These are phyloP conservation scores for Neomorphus geoffroyi DNA, from an alignment of 2,797 vertebrate species.

Conservation along the genomic window DNA sequence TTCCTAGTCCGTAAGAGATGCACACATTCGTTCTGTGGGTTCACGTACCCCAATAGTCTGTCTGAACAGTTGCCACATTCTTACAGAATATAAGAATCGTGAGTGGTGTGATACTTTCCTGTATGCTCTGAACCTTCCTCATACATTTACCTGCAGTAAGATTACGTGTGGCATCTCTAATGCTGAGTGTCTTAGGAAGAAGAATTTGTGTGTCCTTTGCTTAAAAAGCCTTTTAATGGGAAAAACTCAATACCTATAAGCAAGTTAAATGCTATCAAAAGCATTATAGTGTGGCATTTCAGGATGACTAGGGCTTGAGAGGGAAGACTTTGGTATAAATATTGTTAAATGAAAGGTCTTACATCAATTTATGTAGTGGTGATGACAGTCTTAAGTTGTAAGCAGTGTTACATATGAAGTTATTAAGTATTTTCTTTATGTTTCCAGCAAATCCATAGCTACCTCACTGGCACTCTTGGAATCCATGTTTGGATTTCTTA, in stretches of 20 bases:
- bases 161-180: neutral
- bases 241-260: neutral
- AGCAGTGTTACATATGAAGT: neutral
- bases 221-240: neutral
- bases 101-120: neutral
- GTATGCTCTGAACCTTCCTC: neutral
- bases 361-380: neutral
- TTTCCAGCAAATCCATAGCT: conserved; percentile 81
- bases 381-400: neutral
- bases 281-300: neutral
- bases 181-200: neutral
- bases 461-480: conserved; percentile 80
- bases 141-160: neutral
- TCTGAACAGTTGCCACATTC: neutral
- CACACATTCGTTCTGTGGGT: neutral
- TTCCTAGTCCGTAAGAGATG: neutral
- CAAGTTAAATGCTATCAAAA: neutral
- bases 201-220: neutral
- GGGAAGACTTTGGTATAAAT: neutral
- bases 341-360: neutral
- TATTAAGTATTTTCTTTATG: neutral
- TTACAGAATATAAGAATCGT: neutral
- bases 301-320: neutral
- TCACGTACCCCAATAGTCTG: neutral
- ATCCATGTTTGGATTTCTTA: conserved; percentile 83